Conservation (phyloP, 2,113 vertebrate genomes). For the Rhabdornis inornatus region DNA sequence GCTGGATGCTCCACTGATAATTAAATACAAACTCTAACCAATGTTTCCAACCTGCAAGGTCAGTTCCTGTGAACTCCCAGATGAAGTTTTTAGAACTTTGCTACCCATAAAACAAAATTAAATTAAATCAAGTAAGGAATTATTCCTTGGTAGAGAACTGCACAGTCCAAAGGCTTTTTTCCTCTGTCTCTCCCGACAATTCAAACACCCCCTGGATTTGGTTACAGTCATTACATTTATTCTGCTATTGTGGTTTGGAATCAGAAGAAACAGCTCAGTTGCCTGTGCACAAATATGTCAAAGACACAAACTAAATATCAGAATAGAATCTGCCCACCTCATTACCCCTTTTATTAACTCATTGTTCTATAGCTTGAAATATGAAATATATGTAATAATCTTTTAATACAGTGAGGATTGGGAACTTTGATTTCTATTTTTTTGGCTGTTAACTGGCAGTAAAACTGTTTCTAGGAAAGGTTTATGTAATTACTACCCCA, state of each 20-base stretch:
- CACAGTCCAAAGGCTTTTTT: background rate
- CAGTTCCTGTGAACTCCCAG: background rate
- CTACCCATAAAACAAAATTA: background rate
- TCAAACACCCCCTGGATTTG: background rate
- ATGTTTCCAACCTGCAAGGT: background rate
- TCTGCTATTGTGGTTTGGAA: background rate
- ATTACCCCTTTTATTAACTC: background rate
- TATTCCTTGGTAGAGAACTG: background rate
- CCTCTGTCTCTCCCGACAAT: background rate
- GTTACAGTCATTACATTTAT: background rate
- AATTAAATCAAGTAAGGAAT: background rate
- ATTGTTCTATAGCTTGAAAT: background rate
- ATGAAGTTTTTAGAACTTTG: background rate
- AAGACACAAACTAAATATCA: background rate
- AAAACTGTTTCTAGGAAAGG: background rate
- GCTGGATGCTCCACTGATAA: background rate
- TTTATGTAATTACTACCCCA: background rate
- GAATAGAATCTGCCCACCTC: background rate
- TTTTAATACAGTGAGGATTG: background rate
- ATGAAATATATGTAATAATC: background rate
- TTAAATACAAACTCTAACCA: background rate
- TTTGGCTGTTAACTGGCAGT: background rate
- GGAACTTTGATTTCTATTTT: background rate
- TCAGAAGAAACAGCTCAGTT: background rate
- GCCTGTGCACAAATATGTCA: background rate